phyloP scores from a whole-genome alignment of 2,113 vertebrate species.

The Carassius auratus region DNA sequence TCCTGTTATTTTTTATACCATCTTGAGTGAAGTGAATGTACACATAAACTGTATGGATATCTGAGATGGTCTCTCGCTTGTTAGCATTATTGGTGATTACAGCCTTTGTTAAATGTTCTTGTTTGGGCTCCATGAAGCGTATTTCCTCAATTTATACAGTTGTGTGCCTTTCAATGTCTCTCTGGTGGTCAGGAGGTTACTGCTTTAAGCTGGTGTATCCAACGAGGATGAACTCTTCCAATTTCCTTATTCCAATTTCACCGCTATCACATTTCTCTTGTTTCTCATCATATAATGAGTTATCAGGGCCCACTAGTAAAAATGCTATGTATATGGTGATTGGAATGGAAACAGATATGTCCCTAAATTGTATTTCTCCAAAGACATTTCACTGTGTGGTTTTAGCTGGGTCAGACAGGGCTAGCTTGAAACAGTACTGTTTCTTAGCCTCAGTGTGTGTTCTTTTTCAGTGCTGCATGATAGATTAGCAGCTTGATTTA shows the following conservation, averaged over 20 bases:
- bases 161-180: constrained; percentile 40
- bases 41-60: constrained; percentile 60
- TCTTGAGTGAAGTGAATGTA: constrained; percentile 61
- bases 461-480: background rate
- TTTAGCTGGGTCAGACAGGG: background rate
- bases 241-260: background rate
- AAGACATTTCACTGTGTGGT: background rate
- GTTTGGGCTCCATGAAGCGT: constrained; percentile 53
- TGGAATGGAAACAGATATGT: background rate
- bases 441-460: background rate
- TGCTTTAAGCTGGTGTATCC: background rate
- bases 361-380: background rate
- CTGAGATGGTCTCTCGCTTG: constrained; percentile 58
- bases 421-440: background rate
- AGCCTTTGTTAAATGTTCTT: constrained; percentile 58
- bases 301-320: background rate
- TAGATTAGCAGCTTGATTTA: background rate
- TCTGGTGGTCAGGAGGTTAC: constrained; percentile 26
- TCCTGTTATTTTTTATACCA: constrained; percentile 55
- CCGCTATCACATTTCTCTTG: background rate
- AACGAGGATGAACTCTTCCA: background rate
- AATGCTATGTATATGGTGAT: background rate
- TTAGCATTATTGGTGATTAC: constrained; percentile 48
- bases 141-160: constrained; percentile 56
- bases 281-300: background rate